A percentile compares a stretch with the other conserved stretches of the same genome.
These are phyloP conservation scores for Spodoptera picta DNA, from an alignment of 2,888 invertebrate genomes.

Conservation along the genomic window DNA sequence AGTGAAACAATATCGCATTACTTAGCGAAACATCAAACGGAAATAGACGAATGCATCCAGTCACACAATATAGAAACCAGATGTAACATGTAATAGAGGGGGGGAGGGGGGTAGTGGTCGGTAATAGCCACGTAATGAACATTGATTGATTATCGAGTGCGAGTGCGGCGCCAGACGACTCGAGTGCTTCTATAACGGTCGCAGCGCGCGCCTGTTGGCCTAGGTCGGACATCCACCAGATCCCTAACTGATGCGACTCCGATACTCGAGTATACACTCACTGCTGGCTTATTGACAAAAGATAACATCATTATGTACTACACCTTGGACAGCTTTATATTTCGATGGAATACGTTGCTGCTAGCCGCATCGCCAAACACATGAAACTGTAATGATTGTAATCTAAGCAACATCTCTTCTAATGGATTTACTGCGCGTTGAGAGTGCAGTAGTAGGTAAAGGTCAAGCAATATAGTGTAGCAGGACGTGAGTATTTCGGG, in stretches of 20 bases:
- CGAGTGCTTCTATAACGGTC: conserved; percentile 73
- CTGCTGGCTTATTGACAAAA: conserved; percentile 23
- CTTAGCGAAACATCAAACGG: conserved; percentile 52
- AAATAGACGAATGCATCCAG: conserved; percentile 53
- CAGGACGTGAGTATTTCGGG: too few relatives aligned
- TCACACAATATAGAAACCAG: conserved; percentile 51
- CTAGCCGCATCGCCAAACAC: conserved; percentile 22
- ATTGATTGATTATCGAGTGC: conserved; percentile 79
- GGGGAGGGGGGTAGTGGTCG: conserved; percentile 12
- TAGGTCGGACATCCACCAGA: conserved; percentile 65
- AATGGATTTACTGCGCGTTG: too few relatives aligned
- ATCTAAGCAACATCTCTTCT: background rate
- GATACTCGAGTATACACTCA: conserved; percentile 3
- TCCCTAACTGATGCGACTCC: conserved; percentile 37
- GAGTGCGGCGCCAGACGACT: conserved; percentile 64
- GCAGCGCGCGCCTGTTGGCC: conserved; percentile 59
- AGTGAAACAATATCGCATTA: conserved; percentile 58
- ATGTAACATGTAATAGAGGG: conserved; percentile 37
- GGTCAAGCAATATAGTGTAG: too few relatives aligned
- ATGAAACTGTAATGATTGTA: conserved; percentile 1
- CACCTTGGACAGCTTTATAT: conserved; percentile 11
- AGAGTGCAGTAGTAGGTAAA: too few relatives aligned
- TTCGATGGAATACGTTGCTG: background rate
- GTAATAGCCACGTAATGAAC: conserved; percentile 63
- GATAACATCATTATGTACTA: conserved; percentile 9